Evolutionary conservation across 2,113 vertebrate genomes (phyloP), one percentile per base, ranked within the genome.

Genomic region (Paedocypris sp.): DNA sequence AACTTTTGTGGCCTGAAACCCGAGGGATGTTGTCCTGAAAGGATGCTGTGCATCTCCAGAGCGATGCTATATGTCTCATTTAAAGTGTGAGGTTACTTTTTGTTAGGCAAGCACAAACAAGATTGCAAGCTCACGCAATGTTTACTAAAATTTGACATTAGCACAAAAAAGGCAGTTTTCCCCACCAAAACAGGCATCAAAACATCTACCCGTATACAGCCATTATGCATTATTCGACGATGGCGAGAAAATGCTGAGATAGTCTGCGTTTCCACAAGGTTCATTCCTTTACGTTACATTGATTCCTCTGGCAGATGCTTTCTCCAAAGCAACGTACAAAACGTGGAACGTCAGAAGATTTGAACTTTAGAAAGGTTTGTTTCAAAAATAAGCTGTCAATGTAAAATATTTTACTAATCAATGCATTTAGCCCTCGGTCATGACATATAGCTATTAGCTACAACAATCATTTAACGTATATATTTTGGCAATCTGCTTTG

Each of bases 1-100:
- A 26, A 61, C 60, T 59, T 73, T 71, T 66, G 79, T 83, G 86
- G 82, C 85, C 86, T 83, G 75, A 82, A 87, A 86, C 80, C n/a
- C n/a, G n/a, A 26, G 33, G 59, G 43, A 72, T 53, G 60, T 54
- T 61, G 25, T 52, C 39, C 71, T n/a, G n/a, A 68, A 73, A 62
- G 60, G 57, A 61, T 74, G 73, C 28, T 75, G 31, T 18, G 64
- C 11, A 47, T 25, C 53, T 23, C 15, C 11, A 31, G 10, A 15
- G 32, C n/a, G n/a, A n/a, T n/a, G n/a, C n/a, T n/a, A n/a, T n/a
- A n/a, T n/a, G n/a, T n/a, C n/a, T n/a, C n/a, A n/a, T n/a, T n/a
- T n/a, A n/a, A n/a, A n/a, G 64, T 33, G 41, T 49, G 33, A 20
- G n/a, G 39, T 26, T 79, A 69, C 75, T 57, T 58, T 64, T 54